phyloP scores from a whole-genome alignment of 2,113 vertebrate species.

The Panthera leo region DNA sequence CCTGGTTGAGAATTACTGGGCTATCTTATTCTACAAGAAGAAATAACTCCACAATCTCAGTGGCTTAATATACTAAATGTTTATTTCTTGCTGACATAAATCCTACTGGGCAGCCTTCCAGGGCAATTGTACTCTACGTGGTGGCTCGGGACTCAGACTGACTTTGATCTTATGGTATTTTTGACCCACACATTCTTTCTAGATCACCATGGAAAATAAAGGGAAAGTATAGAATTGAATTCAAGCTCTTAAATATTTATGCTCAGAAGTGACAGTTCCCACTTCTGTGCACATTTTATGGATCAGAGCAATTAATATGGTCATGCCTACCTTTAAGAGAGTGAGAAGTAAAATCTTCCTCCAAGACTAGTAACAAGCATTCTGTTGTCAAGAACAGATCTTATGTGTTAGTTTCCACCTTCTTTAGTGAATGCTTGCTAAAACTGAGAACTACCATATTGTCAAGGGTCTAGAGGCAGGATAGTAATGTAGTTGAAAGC shows the following conservation, averaged over 20 bases:
- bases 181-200: neutral
- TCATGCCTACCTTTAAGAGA: neutral
- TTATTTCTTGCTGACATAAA: neutral
- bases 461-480: neutral
- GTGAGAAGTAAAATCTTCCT: neutral
- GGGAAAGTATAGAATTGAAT: neutral
- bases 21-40: neutral
- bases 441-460: neutral
- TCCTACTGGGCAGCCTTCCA: neutral
- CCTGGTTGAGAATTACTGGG: neutral
- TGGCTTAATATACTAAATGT: neutral
- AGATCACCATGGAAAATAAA: neutral
- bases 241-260: conserved; percentile 9
- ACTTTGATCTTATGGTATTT: neutral
- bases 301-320: neutral
- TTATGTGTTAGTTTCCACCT: neutral
- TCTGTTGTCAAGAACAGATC: neutral
- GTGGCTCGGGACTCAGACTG: neutral
- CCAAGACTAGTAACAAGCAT: neutral
- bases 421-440: neutral
- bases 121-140: neutral
- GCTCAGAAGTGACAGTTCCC: neutral
- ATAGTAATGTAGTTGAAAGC: too few relatives aligned
- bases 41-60: neutral
- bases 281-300: neutral